Percentiles rank a stretch among this genome's conserved stretches.
Evolutionary conservation across 2,797 vertebrate species (phyloP).

Genomic region (Dromococcyx pavoninus): DNA sequence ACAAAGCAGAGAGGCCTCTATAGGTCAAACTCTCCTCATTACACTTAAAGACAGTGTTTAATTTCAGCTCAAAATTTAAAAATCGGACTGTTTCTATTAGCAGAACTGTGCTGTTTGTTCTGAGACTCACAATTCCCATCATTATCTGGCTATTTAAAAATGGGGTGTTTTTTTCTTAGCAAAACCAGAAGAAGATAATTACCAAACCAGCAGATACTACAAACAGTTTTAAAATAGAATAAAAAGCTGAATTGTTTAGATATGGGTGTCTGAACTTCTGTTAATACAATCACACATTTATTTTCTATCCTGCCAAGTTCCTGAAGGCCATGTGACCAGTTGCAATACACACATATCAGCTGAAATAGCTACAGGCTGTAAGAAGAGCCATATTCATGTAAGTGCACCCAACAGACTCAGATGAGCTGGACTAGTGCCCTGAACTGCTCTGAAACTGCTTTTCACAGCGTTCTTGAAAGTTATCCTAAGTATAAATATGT

Average conservation of each 20-base stretch:
- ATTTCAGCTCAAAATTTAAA: background rate
- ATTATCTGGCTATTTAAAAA: background rate
- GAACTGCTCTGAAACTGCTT: background rate
- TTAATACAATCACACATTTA: background rate
- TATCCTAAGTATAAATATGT: background rate
- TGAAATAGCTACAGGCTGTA: background rate
- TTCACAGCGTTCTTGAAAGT: background rate
- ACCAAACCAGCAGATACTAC: background rate
- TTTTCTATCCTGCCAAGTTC: conserved; percentile 23
- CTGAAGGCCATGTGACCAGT: background rate
- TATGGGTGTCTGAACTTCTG: background rate
- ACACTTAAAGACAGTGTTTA: background rate
- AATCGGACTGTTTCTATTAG: background rate
- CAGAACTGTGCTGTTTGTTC: background rate
- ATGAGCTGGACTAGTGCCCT: background rate
- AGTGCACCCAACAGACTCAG: background rate
- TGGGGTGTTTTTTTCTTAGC: background rate
- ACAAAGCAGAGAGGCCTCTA: background rate
- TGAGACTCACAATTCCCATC: background rate
- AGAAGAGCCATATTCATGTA: background rate
- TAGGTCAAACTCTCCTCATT: background rate
- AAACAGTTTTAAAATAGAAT: background rate
- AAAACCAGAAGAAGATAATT: background rate
- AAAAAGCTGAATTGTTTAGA: background rate
- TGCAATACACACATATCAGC: background rate